Base-by-base conservation (phyloP, 2,113 vertebrate species). In the Orientallactaga bullata region DNA sequence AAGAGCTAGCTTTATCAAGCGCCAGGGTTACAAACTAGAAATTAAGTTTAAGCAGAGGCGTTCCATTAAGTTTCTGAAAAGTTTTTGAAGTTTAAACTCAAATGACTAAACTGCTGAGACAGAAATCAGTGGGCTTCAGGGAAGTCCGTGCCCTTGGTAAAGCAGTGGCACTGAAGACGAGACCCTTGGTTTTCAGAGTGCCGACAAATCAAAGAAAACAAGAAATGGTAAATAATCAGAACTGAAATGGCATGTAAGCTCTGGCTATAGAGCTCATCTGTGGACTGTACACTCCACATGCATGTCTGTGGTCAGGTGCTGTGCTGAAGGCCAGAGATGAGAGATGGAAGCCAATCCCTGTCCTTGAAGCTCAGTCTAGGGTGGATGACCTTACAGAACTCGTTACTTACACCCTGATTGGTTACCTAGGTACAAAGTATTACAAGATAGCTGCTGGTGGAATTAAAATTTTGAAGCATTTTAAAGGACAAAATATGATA, bases 141-240 rank as follows among this genome's bases (percentile, higher is more conserved):
- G 74, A 94, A 91, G 86, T 74, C 76, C 72, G 3, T 21, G 76
- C 61, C 79, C 68, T 84, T 79, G 68, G 69, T 61, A 81, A 88
- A 95, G 94, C 91, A 96, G 68, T 92, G 83, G 58, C 72, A 63
- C 60, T 88, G 32, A 79, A 81, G 63, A 79, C 68, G 88, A 3
- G 35, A 74, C 51, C n/a, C 74, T 90, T 85, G 79, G 39, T 85
- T 82, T 94, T 71, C 84, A 94, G 80, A 91, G 72, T 93, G 91
- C 93, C 95, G 81, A 86, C 81, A 94, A 85, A 61, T 77, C 37
- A 74, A 95, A 80, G 35, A 88, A 92, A 94, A 91, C 93, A 90
- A 26, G 61, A 85, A 77, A 10, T 17, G 30, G 30, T 9, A 4
- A 89, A 20, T 88, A 58, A 42, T 89, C 61, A 84, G 72, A 94